Evolutionary conservation across 1,140 invertebrate species (phyloP), one percentile per base, ranked within the genome.

Genomic region (Argopecten irradians): DNA sequence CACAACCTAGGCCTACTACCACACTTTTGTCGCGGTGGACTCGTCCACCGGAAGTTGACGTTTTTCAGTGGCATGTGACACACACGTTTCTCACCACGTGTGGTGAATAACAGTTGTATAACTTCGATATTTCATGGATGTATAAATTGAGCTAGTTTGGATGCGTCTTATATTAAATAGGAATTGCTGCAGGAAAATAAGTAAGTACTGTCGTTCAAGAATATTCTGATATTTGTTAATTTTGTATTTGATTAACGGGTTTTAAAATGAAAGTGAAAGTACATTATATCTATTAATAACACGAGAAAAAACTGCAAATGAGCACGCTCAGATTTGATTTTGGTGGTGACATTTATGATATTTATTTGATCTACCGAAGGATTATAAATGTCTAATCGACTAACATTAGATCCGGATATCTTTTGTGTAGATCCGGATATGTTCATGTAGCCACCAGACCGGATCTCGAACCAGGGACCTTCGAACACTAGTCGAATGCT

Each of bases 201-300:
- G 43, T 46, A 46, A 46, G 43, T 46, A 46, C 9, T n/a, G n/a
- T n/a, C n/a, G 22, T 46, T 46, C 43, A 46, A 11, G n/a, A 46
- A 2, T 46, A 22, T 5, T 46, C 36, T 11, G 9, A n/a, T n/a
- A n/a, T n/a, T n/a, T n/a, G n/a, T n/a, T n/a, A n/a, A n/a, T n/a
- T n/a, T n/a, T n/a, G n/a, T n/a, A n/a, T n/a, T n/a, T n/a, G n/a
- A n/a, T n/a, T 19, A 46, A 46, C 43, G 2, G 43, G 43, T 22
- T 46, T 46, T 46, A 2, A 8, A 46, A 3, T 46, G 43, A 46
- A 46, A 46, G 19, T 46, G 43, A 46, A 46, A 16, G 2, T 86
- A 83, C 83, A 33, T 43, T 71, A 34, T 84, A 82, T 32, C n/a
- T 39, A 84, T 84, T 28, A 84, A 84, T 34, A n/a, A n/a, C n/a